These are phyloP conservation scores for Cardiocondyla obscurior DNA, from an alignment of 1,140 invertebrate species.

Conservation along the genomic window DNA sequence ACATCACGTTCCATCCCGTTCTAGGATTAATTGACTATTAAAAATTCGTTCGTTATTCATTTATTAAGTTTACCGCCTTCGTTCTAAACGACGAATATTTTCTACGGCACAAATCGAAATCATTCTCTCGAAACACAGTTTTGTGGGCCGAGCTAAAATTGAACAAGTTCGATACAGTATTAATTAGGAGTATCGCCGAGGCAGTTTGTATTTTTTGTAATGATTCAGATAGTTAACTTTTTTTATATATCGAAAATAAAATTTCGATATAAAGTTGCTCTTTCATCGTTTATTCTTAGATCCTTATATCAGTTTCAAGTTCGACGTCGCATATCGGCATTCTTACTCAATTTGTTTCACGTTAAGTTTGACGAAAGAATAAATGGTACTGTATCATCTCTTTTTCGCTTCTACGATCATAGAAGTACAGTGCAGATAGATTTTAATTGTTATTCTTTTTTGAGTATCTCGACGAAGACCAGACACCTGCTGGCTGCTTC, in stretches of 20 bases:
- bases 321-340: background rate
- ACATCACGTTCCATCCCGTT: background rate
- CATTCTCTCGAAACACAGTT: background rate
- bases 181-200: constrained; percentile 22
- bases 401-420: background rate
- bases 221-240: constrained; percentile 29
- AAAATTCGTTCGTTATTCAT: background rate
- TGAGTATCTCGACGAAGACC: background rate
- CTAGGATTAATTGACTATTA: constrained; percentile 12
- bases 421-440: background rate
- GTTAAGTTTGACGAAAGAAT: constrained; percentile 8
- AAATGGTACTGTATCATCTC: background rate
- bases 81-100: background rate
- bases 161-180: constrained; percentile 46
- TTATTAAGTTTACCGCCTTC: constrained; percentile 8
- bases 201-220: background rate
- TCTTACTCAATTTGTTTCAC: background rate
- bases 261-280: background rate
- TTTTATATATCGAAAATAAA: constrained; percentile 9
- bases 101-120: background rate
- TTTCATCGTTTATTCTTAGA: background rate
- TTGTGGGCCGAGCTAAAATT: background rate
- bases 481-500: background rate
- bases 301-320: background rate
- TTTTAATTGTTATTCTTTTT: background rate